These are phyloP conservation scores for Ataeniobius toweri DNA, from an alignment of 2,797 vertebrate genomes.

Conservation along the genomic window DNA sequence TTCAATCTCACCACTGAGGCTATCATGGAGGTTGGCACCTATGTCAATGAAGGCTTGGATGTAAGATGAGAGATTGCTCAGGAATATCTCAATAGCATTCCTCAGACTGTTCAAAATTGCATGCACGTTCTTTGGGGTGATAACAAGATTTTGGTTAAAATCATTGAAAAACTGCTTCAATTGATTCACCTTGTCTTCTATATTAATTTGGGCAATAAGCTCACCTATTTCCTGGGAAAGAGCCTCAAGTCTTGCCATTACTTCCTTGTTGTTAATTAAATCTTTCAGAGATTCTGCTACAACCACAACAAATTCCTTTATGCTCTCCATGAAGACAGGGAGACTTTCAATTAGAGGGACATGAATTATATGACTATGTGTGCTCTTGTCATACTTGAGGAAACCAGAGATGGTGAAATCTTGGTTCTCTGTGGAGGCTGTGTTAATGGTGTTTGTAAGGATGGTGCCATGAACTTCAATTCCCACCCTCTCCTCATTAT, in stretches of 20 bases:
- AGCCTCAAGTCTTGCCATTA: constrained; percentile 78
- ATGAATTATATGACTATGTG: constrained; percentile 83
- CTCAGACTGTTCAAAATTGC: constrained; percentile 72
- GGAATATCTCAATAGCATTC: constrained; percentile 54
- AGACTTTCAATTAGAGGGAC: constrained; percentile 85
- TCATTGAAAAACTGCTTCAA: constrained; percentile 80
- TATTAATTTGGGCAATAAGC: constrained; percentile 79
- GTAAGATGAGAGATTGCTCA: constrained; percentile 68
- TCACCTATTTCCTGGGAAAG: constrained; percentile 79
- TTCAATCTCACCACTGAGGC: constrained; percentile 78
- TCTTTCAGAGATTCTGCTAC: constrained; percentile 78
- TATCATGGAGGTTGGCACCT: constrained; percentile 67
- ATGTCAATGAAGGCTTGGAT: constrained; percentile 66
- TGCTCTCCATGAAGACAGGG: constrained; percentile 80
- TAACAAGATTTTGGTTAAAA: constrained; percentile 77
- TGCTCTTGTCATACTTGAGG: constrained; percentile 94
- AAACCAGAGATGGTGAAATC: constrained; percentile 86
- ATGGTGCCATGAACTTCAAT: constrained; percentile 82
- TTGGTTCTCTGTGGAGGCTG: constrained; percentile 76
- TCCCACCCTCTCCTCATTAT: constrained; percentile 83
- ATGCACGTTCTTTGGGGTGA: constrained; percentile 84
- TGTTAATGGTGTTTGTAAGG: constrained; percentile 81
- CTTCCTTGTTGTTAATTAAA: constrained; percentile 77
- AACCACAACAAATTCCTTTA: constrained; percentile 75
- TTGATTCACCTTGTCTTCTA: constrained; percentile 76